Conservation (phyloP, 1,140 invertebrate species). For the Drosophila ohnishii region DNA sequence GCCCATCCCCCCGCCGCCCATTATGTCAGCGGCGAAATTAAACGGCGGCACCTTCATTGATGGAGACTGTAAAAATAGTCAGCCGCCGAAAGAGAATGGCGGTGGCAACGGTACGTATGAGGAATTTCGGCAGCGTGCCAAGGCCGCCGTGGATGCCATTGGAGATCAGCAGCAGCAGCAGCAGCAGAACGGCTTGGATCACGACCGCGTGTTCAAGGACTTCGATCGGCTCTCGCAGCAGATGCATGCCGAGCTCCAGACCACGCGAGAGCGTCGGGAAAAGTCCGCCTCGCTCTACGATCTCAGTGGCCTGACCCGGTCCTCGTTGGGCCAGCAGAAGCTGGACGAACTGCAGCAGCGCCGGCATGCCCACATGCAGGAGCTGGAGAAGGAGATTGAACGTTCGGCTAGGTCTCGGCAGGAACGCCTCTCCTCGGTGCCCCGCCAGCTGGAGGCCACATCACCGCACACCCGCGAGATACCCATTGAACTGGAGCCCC, state of each 20-base stretch:
- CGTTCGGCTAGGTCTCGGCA: conserved; percentile 61
- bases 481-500: conserved; percentile 57
- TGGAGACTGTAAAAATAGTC: conserved; percentile 60
- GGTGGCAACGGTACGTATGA: conserved; percentile 65
- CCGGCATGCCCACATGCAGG: conserved; percentile 74
- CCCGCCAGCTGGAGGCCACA: conserved; percentile 31
- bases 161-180: conserved; percentile 17
- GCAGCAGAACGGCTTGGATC: conserved; percentile 59
- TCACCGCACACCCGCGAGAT: conserved; percentile 49
- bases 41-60: conserved; percentile 71
- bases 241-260: conserved; percentile 66
- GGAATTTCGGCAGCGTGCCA: conserved; percentile 83
- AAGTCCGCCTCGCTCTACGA: conserved; percentile 74
- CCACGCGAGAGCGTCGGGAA: conserved; percentile 58
- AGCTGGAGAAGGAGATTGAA: conserved; percentile 74
- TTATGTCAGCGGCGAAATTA: conserved; percentile 83
- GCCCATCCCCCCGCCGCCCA: conserved; percentile 69
- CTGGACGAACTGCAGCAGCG: conserved; percentile 60
- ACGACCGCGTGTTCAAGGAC: conserved; percentile 81
- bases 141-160: conserved; percentile 66
- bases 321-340: conserved; percentile 33
- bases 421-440: conserved; percentile 64
- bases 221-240: conserved; percentile 77
- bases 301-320: conserved; percentile 57
- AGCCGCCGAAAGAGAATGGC: conserved; percentile 19